Conservation (phyloP, 2,888 invertebrate species). For the Aspidapion aeneum region DNA sequence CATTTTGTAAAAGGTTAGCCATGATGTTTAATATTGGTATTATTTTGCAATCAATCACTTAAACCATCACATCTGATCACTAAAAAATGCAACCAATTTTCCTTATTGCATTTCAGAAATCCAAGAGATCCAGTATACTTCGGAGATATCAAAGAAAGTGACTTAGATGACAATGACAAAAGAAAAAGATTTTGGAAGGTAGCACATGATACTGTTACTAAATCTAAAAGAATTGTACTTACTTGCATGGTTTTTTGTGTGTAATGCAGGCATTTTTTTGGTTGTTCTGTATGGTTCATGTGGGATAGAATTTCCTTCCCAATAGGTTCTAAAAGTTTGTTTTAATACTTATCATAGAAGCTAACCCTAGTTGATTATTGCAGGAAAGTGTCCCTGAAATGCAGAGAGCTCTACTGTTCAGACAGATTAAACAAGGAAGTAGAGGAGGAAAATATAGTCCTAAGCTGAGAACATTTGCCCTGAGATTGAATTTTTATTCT, state of each 20-base stretch:
- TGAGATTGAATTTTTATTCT: too few species aligned
- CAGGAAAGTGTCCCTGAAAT: slow-evolving; percentile 9
- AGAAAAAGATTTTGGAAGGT: slow-evolving; percentile 11
- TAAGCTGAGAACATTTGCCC: slow-evolving; percentile 25
- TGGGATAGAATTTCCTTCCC: not conserved
- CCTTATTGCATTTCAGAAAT: not conserved
- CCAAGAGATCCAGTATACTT: slow-evolving; percentile 8
- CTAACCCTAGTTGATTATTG: not conserved
- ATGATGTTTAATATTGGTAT: not conserved
- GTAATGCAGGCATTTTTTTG: not conserved
- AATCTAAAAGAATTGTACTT: slow-evolving; percentile 7
- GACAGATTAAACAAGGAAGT: slow-evolving; percentile 1
- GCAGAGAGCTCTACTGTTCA: too few species aligned
- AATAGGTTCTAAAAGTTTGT: not conserved
- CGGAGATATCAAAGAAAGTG: slow-evolving; percentile 12
- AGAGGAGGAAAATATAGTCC: slow-evolving; percentile 21
- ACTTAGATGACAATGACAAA: not conserved
- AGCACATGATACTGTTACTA: slow-evolving; percentile 6
- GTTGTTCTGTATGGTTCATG: not conserved
- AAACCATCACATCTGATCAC: not conserved
- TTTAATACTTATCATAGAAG: not conserved
- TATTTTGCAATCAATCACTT: too few species aligned
- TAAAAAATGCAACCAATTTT: not conserved
- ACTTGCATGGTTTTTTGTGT: not conserved
- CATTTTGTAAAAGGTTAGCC: not conserved